Conservation (phyloP, 35 echinoderm and acorn worm species). For the Patiria miniata region DNA sequence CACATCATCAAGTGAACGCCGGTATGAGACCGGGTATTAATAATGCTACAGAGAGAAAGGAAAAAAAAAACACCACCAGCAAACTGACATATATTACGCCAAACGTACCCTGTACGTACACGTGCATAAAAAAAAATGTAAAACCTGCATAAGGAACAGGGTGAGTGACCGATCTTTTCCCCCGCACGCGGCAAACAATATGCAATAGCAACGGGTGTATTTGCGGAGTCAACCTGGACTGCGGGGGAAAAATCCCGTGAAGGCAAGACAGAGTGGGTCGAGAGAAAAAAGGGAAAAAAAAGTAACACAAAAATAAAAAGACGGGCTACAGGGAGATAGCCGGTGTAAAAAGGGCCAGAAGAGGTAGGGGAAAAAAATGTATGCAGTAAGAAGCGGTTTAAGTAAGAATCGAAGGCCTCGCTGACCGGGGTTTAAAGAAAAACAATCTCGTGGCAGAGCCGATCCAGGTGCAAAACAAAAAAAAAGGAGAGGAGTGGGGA, state of each 20-base stretch:
- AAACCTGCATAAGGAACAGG: not conserved
- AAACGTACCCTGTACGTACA: too few species aligned
- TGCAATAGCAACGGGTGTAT: not conserved
- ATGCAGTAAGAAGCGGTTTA: not conserved
- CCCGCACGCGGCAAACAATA: not conserved
- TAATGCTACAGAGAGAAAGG: too few species aligned
- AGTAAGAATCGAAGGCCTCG: not conserved
- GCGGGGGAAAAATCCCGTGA: not conserved
- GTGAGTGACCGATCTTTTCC: constrained; percentile 13
- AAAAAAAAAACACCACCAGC: too few species aligned
- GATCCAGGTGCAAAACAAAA: constrained; percentile 10
- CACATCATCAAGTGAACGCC: too few species aligned
- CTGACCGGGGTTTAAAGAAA: not conserved
- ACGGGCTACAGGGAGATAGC: too few species aligned
- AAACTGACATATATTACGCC: too few species aligned
- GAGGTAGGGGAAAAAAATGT: not conserved
- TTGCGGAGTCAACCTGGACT: constrained; percentile 16
- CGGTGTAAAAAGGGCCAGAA: not conserved
- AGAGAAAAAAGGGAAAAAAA: not conserved
- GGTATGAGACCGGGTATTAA: too few species aligned
- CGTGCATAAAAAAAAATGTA: too few species aligned
- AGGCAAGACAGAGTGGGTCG: not conserved
- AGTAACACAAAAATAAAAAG: too few species aligned
- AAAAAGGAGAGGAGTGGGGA: not conserved
- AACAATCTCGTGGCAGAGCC: not conserved